Evolutionary conservation across 2,888 invertebrate genomes (phyloP).

Genomic region (Mythimna loreyi): DNA sequence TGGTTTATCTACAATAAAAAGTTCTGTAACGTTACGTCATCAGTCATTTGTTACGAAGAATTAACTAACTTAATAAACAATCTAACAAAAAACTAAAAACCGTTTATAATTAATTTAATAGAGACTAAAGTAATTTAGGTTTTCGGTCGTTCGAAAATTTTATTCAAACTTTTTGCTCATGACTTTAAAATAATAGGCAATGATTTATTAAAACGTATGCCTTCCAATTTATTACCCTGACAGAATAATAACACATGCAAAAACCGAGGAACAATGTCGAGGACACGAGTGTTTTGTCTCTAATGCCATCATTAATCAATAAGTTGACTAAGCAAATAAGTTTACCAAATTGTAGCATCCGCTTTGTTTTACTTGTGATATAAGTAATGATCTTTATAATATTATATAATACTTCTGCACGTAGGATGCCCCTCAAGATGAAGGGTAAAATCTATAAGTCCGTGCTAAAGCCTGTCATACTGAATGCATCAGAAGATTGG

Average conservation of each 20-base stretch:
- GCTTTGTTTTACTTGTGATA: slow-evolving; percentile 4
- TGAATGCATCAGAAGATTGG: too few species aligned
- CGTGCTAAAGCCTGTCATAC: too few species aligned
- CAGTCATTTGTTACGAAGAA: too few species aligned
- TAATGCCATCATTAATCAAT: slow-evolving; percentile 50
- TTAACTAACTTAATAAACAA: neutral
- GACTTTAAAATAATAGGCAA: slow-evolving; percentile 4
- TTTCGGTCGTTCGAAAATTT: neutral
- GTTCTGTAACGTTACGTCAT: neutral
- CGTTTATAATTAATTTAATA: slow-evolving; percentile 5
- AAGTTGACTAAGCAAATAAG: slow-evolving; percentile 12
- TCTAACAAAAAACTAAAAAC: slow-evolving; percentile 1
- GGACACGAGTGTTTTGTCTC: slow-evolving; percentile 37
- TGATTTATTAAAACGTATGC: slow-evolving; percentile 52
- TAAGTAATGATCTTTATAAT: too few species aligned
- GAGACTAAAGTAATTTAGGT: neutral
- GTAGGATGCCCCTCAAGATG: too few species aligned
- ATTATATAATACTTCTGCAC: too few species aligned
- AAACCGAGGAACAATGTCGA: slow-evolving; percentile 43
- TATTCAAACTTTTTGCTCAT: slow-evolving; percentile 24
- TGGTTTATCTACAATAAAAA: neutral
- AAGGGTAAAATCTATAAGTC: too few species aligned
- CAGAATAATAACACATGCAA: slow-evolving; percentile 58
- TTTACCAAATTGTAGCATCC: slow-evolving; percentile 12
- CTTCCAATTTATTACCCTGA: slow-evolving; percentile 46